Percentiles rank a stretch among this genome's conserved stretches.
phyloP scores from a whole-genome alignment of 2,888 invertebrate genomes.

The Thymelicus acteon region DNA sequence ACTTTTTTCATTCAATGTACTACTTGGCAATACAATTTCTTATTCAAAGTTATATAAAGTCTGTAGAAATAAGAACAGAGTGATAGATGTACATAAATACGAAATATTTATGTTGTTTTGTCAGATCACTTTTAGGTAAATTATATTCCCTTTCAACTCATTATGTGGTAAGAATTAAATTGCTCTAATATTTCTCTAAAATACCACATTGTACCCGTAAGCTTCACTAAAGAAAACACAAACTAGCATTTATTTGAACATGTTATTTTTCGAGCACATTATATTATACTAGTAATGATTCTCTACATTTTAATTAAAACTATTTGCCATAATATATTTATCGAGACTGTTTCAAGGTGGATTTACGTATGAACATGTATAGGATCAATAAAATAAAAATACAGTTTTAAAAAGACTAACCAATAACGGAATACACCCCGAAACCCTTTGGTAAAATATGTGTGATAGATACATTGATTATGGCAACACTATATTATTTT shows the following conservation, averaged over 20 bases:
- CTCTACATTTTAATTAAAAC: constrained; percentile 3
- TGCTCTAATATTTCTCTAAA: constrained; percentile 20
- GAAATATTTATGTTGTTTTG: constrained; percentile 1
- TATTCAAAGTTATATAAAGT: no score
- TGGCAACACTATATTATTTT: constrained; percentile 21
- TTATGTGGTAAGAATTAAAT: constrained; percentile 5
- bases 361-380: background rate
- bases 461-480: constrained; percentile 5
- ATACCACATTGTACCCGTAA: constrained; percentile 36
- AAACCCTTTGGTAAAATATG: background rate
- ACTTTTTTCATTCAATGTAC: background rate
- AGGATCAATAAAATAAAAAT: no score
- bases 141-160: constrained; percentile 1
- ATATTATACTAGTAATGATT: constrained; percentile 10
- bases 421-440: background rate
- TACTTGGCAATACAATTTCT: background rate
- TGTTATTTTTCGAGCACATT: constrained; percentile 12
- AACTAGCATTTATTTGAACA: constrained; percentile 10
- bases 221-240: constrained; percentile 18
- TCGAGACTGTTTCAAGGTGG: background rate
- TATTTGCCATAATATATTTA: constrained; percentile 21
- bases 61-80: no score
- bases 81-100: background rate
- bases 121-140: background rate
- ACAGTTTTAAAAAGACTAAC: background rate